A percentile compares a stretch with the other conserved stretches of the same genome.
Evolutionary conservation across 35 echinoderm and acorn worm species (phyloP).

Genomic region (Heliocidaris erythrogramma): DNA sequence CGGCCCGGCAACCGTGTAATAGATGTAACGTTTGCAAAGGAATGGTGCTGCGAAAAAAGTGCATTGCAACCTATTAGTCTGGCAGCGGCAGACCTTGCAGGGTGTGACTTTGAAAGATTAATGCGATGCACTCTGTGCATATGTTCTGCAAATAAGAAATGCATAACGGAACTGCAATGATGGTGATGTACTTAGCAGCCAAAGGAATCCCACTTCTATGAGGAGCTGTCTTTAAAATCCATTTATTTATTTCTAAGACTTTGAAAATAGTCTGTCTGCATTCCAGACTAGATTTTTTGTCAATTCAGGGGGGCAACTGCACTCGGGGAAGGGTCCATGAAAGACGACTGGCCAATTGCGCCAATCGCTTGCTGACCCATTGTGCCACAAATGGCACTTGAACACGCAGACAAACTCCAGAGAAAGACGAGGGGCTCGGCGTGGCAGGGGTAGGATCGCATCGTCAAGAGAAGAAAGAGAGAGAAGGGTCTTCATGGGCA

Average conservation of each 20-base stretch:
- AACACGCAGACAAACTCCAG: conserved; percentile 21
- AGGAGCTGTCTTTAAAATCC: background rate
- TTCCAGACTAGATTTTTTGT: background rate
- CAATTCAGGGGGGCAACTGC: background rate
- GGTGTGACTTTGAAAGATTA: background rate
- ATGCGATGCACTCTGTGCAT: background rate
- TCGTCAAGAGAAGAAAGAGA: background rate
- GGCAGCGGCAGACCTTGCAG: background rate
- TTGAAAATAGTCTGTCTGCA: background rate
- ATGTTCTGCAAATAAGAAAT: background rate
- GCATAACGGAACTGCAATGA: background rate
- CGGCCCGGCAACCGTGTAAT: conserved; percentile 15
- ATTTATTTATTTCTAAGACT: background rate
- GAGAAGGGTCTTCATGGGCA: background rate
- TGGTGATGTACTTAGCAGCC: background rate
- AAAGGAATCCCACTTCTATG: background rate
- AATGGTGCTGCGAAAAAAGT: conserved; percentile 16
- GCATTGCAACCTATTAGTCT: background rate
- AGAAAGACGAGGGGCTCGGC: background rate
- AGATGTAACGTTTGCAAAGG: conserved; percentile 39
- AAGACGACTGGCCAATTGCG: background rate
- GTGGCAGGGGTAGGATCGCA: background rate
- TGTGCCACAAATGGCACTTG: background rate
- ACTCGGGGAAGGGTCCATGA: background rate
- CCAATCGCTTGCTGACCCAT: background rate